Evolutionary conservation across 1,140 invertebrate genomes (phyloP), one percentile per base, ranked within the genome.

Genomic region (Trichonephila clavipes): DNA sequence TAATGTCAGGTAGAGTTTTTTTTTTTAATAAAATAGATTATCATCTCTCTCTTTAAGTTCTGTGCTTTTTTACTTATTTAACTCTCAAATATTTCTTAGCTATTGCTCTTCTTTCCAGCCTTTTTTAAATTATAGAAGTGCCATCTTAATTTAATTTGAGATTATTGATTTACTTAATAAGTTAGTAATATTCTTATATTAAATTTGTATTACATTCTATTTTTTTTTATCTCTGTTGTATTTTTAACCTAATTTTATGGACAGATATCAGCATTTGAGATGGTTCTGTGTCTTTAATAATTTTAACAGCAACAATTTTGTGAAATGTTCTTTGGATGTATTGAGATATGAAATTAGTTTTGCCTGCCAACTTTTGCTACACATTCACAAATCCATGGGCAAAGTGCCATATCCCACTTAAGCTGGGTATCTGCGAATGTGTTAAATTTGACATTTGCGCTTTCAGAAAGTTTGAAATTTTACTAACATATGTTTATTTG

Each of bases 91-190:
- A 34, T 40, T 77, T 77, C 44, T 69, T 19, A 61, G 16, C 44
- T 83, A 14, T 51, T 83, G 28, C 59, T 83, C 64, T 83, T 91
- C 61, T 81, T 77, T 77, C 72, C 72, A 77, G 72, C 72, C 40
- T 77, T 51, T 40, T 51, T 77, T 77, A 77, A 77, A 28, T 77
- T 59, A 90, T 91, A 62, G 62, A 89, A 89, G 87, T 89, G 87
- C 66, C 87, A 69, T 89, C 87, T 89, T 69, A 61, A 61, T 14
- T 16, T 86, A 86, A 28, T 24, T 62, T 86, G n/a, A 86, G 58
- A 34, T 59, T 83, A 34, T 44, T 51, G 8, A 44, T 21, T 21
- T 83, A 44, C 6, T 44, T 83, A 18, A 34, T 77, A 77, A 77
- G 18, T 6, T 77, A n/a, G n/a, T n/a, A 40, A 28, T 64, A 64